Base-by-base conservation (phyloP, 2,888 invertebrate genomes). In the Drosophila neotestacea region DNA sequence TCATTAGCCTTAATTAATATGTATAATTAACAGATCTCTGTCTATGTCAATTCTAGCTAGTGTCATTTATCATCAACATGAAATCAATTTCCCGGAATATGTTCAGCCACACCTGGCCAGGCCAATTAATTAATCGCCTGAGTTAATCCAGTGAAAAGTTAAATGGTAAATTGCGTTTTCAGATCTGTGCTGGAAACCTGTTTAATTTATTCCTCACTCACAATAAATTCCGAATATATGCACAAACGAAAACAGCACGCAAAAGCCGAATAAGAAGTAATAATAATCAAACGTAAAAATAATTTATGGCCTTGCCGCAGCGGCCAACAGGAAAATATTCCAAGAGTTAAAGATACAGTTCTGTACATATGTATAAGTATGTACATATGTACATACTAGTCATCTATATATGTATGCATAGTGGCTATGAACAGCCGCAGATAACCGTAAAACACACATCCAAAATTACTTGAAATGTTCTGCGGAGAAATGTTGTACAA, bases 261-360 rank as follows among this genome's bases (percentile, higher is more conserved):
- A 68, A 66, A 63, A 74, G 59, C 58, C 60, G 55, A 82, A 83
- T 73, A 58, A 78, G 84, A 85, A 84, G 84, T 83, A 84, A 84
- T 84, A 84, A 88, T 84, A 84, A 84, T 83, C 84, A 88, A 84
- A 80, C 73, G 86, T 78, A 83, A 86, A 88, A 88, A 83, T 84
- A 84, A 84, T 84, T 86, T 83, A 88, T 86, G 67, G 84, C 86
- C 83, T 68, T 80, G 66, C 74, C 74, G 60, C 82, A 76, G 63
- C 71, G 77, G 70, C 77, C 74, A 71, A 48, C 67, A 62, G 47
- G 10, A 63, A 81, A 72, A 79, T 70, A 56, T 60, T 65, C 28
- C 44, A 76, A 81, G 68, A 64, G 55, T 60, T 65, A 42, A 56
- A 75, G 36, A 63, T 47, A 60, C n/a, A 47, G 27, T 42, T 32